phyloP scores from a whole-genome alignment of 2,888 invertebrate species.

The Trissolcus japonicus region DNA sequence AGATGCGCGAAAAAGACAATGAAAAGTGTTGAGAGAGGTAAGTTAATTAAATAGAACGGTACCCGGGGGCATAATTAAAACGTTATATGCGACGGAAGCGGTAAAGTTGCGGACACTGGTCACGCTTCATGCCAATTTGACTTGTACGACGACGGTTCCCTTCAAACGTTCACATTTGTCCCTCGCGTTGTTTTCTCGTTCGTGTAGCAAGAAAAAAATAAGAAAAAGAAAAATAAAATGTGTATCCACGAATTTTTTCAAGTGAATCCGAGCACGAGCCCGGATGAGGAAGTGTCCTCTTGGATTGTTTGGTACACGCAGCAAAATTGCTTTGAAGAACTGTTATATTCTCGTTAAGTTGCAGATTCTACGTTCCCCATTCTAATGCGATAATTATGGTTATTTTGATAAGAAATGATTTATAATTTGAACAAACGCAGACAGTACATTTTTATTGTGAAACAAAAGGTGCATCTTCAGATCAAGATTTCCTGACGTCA shows the following conservation, averaged over 20 bases:
- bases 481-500: no score
- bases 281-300: constrained; percentile 47
- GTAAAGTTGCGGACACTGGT: constrained; percentile 57
- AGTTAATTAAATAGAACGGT: constrained; percentile 56
- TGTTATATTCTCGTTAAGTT: constrained; percentile 28
- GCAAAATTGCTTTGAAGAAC: constrained; percentile 22
- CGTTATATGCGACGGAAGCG: constrained; percentile 56
- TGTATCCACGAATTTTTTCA: constrained; percentile 37
- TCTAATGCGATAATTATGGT: no score
- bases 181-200: constrained; percentile 9
- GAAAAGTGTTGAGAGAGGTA: constrained; percentile 9
- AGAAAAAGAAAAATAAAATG: constrained; percentile 6
- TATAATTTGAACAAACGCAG: no score
- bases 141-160: constrained; percentile 24
- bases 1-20: constrained; percentile 1
- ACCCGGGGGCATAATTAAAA: constrained; percentile 54
- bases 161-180: constrained; percentile 13
- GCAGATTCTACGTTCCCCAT: background rate
- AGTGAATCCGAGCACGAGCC: constrained; percentile 49
- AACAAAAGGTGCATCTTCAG: no score
- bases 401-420: no score
- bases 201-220: constrained; percentile 7
- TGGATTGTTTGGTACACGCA: constrained; percentile 27
- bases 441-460: no score
- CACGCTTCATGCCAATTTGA: constrained; percentile 62